Evolutionary conservation across 2,797 vertebrate species (phyloP).

Genomic region (Botia almorhae): DNA sequence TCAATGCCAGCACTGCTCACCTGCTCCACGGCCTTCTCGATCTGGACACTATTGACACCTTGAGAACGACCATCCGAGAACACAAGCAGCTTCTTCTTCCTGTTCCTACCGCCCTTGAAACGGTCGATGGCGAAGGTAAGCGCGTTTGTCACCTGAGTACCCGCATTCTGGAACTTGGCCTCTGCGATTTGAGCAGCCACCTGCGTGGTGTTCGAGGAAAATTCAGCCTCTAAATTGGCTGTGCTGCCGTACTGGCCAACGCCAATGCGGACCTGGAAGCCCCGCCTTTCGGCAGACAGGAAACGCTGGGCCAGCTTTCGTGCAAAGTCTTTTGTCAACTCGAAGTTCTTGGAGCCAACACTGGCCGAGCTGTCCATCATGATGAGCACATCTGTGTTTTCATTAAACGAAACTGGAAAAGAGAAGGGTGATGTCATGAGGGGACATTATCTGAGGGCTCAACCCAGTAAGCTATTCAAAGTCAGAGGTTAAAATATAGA

Average conservation of each 20-base stretch:
- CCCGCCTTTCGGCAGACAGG: conserved; percentile 68
- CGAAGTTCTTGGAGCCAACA: conserved; percentile 91
- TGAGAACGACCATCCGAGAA: conserved; percentile 95
- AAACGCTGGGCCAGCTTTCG: conserved; percentile 82
- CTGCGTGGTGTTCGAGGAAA: conserved; percentile 75
- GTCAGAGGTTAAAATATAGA: no score
- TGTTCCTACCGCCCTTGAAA: conserved; percentile 61
- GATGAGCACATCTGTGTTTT: conserved; percentile 81
- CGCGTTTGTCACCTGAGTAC: conserved; percentile 83
- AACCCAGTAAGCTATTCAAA: neutral
- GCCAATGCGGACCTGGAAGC: conserved; percentile 69
- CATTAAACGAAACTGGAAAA: conserved; percentile 82
- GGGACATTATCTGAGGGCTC: neutral
- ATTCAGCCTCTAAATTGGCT: conserved; percentile 72
- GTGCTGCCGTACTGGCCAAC: conserved; percentile 88
- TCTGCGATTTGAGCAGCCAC: conserved; percentile 70
- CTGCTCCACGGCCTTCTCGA: conserved; percentile 81
- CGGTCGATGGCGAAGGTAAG: conserved; percentile 70
- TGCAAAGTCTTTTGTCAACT: conserved; percentile 85
- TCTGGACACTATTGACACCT: conserved; percentile 68
- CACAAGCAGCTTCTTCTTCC: conserved; percentile 84
- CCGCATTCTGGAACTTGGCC: conserved; percentile 84
- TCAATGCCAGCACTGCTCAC: conserved; percentile 77
- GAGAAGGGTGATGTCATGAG: conserved; percentile 16
- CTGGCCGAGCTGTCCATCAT: conserved; percentile 96